Conservation (phyloP, 2,888 invertebrate genomes). For the Leptinotarsa tumamoca region DNA sequence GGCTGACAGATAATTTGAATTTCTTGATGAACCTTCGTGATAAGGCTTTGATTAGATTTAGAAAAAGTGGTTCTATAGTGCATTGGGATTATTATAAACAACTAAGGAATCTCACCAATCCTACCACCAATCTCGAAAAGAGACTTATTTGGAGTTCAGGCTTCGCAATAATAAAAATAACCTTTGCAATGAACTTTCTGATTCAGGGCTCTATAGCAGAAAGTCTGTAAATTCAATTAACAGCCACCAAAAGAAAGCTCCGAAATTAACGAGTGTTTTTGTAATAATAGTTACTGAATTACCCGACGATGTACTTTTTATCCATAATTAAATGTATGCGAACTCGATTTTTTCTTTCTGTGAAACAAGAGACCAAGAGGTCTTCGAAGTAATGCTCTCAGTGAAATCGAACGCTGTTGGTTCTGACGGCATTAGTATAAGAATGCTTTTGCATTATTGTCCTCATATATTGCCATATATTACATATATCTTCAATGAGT, state of each 20-base stretch:
- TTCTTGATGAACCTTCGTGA: conserved; percentile 13
- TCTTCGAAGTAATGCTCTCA: too few relatives aligned
- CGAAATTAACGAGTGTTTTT: too few relatives aligned
- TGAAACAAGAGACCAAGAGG: too few relatives aligned
- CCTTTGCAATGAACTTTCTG: not conserved
- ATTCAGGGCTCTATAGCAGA: not conserved
- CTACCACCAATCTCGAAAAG: not conserved
- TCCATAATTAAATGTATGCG: too few relatives aligned
- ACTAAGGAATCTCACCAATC: conserved; percentile 14
- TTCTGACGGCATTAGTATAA: too few relatives aligned
- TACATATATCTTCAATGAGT: too few relatives aligned
- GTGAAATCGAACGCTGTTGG: too few relatives aligned
- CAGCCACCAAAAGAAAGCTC: not conserved
- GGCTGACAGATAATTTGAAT: conserved; percentile 16
- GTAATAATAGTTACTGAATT: too few relatives aligned
- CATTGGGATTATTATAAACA: conserved; percentile 14
- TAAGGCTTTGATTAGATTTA: conserved; percentile 3
- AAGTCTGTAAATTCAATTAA: not conserved
- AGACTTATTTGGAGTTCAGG: not conserved
- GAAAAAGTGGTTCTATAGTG: not conserved
- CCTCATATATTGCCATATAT: too few relatives aligned
- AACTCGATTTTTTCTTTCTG: too few relatives aligned
- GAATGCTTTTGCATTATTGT: too few relatives aligned
- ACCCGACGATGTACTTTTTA: too few relatives aligned
- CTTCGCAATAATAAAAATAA: not conserved